These are phyloP conservation scores for Pelobates fuscus DNA, from an alignment of 2,113 vertebrate species.

Conservation along the genomic window DNA sequence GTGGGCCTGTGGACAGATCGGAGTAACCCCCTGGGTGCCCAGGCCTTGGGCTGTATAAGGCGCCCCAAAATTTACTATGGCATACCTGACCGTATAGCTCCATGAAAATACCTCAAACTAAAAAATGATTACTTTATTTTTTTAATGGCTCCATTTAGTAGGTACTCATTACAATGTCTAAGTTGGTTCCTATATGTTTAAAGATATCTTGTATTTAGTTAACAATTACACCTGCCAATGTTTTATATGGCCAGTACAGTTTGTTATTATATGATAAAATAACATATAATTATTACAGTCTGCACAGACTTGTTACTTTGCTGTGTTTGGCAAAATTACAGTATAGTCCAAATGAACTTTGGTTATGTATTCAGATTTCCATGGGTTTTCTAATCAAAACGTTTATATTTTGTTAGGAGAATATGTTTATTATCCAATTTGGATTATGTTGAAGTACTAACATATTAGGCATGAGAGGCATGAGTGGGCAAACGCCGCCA, in stretches of 20 bases:
- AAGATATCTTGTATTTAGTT: background rate
- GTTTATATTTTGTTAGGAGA: background rate
- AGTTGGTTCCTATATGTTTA: background rate
- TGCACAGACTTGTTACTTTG: conserved; percentile 22
- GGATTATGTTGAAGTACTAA: background rate
- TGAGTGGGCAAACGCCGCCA: no score
- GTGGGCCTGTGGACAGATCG: no score
- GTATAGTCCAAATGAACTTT: background rate
- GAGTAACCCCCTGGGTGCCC: no score
- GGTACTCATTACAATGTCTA: background rate
- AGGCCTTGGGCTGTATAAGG: background rate
- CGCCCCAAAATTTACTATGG: no score
- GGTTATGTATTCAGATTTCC: conserved; percentile 10
- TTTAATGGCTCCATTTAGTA: background rate
- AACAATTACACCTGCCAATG: background rate
- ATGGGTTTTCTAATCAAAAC: background rate
- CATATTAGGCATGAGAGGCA: no score
- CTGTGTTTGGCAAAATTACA: conserved; percentile 34
- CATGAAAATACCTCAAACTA: no score
- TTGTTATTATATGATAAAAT: conserved; percentile 22
- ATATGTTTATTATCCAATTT: background rate
- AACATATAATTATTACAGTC: conserved; percentile 23
- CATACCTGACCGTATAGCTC: no score
- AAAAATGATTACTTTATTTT: no score
- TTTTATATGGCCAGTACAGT: background rate